Conservation (phyloP, 2,113 vertebrate genomes). For the Loxodonta africana region DNA sequence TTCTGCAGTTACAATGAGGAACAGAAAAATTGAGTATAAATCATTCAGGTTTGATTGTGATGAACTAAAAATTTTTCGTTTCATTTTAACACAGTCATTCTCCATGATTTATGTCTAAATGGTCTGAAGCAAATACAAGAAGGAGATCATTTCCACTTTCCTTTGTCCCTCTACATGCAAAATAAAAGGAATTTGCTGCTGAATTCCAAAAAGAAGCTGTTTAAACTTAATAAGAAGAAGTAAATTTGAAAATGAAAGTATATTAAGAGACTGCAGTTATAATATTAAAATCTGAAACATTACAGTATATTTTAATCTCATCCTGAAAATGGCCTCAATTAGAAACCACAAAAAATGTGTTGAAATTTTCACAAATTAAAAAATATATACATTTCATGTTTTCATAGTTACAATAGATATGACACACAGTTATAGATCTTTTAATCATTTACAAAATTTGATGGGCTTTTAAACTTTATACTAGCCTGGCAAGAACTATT, state of each 20-base stretch:
- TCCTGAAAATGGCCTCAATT: background rate
- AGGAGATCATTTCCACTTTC: background rate
- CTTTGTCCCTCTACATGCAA: fast-evolving
- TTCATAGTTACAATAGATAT: background rate
- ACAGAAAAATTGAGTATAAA: background rate
- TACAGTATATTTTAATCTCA: background rate
- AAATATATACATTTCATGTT: background rate
- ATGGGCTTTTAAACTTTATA: background rate
- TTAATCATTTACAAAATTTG: background rate
- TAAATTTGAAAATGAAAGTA: background rate
- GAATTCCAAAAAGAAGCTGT: background rate
- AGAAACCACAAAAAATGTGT: background rate
- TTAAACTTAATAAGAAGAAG: constrained; percentile 36
- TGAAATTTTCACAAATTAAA: background rate
- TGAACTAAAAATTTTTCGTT: background rate
- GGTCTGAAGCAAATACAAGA: background rate
- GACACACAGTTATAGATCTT: background rate
- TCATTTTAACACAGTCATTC: background rate
- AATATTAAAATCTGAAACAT: background rate
- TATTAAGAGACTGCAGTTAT: background rate
- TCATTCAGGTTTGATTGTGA: background rate
- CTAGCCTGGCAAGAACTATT: background rate
- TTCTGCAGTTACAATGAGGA: constrained; percentile 2
- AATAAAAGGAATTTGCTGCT: background rate
- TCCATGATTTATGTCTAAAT: background rate